These are phyloP conservation scores for Capromys pilorides DNA, from an alignment of 2,797 vertebrate genomes.

Conservation along the genomic window DNA sequence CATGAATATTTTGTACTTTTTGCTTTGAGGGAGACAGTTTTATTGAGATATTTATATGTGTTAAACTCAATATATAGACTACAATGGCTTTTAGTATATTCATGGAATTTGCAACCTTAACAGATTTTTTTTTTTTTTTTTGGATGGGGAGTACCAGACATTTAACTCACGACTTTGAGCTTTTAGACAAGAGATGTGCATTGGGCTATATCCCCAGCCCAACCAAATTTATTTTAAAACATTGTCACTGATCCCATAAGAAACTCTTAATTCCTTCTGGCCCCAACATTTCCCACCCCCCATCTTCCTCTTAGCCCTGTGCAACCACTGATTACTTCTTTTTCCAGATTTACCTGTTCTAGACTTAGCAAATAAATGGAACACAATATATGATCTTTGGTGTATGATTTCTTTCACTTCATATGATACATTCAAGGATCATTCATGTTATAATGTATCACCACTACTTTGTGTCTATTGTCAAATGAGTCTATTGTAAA, in stretches of 20 bases:
- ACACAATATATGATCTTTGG: not conserved
- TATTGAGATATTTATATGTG: not conserved
- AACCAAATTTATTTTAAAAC: not conserved
- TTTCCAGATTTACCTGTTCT: not conserved
- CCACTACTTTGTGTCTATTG: not conserved
- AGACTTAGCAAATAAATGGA: not conserved
- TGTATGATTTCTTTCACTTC: not conserved
- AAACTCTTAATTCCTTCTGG: not conserved
- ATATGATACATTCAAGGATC: not conserved
- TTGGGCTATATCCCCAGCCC: too few relatives aligned
- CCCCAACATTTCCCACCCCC: not conserved
- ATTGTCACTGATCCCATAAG: not conserved
- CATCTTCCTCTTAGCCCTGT: not conserved
- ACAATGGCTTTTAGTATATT: not conserved
- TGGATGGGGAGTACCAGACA: too few relatives aligned
- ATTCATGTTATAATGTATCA: not conserved
- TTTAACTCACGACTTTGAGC: too few relatives aligned
- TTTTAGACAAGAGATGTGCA: too few relatives aligned
- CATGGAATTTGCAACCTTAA: not conserved
- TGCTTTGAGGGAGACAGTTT: not conserved
- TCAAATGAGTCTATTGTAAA: not conserved
- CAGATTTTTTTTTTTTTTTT: not conserved
- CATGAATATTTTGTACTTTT: not conserved
- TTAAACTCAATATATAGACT: not conserved
- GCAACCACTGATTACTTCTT: too few relatives aligned